Evolutionary conservation across 1,140 invertebrate species (phyloP).

Genomic region (Paraescarpia echinospica): DNA sequence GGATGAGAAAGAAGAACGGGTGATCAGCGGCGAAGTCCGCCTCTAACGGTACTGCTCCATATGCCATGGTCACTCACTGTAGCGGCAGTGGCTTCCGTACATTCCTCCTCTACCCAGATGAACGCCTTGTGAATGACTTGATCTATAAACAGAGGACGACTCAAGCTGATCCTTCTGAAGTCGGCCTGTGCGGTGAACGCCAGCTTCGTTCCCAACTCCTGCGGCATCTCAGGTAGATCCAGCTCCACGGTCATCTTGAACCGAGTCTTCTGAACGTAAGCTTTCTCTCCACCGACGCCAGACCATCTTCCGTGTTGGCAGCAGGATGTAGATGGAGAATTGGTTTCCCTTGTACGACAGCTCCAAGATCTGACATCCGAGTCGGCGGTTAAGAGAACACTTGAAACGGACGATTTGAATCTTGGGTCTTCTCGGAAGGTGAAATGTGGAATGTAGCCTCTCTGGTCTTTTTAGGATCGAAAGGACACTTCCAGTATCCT

Average conservation of each 20-base stretch:
- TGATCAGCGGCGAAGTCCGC: background rate
- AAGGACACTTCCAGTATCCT: constrained; percentile 73
- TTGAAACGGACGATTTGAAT: constrained; percentile 67
- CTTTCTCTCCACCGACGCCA: too few species aligned
- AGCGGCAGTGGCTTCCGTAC: constrained; percentile 56
- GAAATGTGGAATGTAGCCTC: constrained; percentile 39
- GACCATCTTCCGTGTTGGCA: too few species aligned
- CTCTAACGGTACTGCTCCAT: background rate
- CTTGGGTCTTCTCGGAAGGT: constrained; percentile 37
- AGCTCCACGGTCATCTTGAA: too few species aligned
- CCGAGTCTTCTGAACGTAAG: too few species aligned
- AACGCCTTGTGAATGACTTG: too few species aligned
- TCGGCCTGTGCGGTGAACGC: constrained; percentile 26
- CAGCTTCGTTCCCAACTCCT: too few species aligned
- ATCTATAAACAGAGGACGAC: constrained; percentile 36
- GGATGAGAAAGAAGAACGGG: constrained; percentile 8
- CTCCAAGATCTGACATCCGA: constrained; percentile 64
- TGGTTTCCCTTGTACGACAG: too few species aligned
- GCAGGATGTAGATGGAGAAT: too few species aligned
- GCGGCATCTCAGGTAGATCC: too few species aligned
- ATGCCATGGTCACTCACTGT: constrained; percentile 38
- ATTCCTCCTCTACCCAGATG: constrained; percentile 62
- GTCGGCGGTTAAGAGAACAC: constrained; percentile 58
- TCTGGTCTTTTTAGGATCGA: constrained; percentile 63
- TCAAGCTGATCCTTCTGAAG: constrained; percentile 39